These are phyloP conservation scores for Zootermopsis nevadensis DNA, from an alignment of 2,888 invertebrate species.

Conservation along the genomic window DNA sequence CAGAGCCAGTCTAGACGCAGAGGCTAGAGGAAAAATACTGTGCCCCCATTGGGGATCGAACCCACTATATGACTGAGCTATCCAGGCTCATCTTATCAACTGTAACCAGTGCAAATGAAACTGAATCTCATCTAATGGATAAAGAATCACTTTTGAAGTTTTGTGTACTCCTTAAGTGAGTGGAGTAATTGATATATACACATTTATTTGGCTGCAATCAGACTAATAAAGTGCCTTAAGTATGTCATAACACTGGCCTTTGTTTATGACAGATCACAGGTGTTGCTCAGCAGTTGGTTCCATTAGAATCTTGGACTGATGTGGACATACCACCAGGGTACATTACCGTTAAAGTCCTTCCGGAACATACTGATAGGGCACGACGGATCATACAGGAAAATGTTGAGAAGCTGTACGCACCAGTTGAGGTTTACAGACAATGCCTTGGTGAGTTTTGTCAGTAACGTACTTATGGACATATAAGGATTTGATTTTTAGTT, in stretches of 20 bases:
- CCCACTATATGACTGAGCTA: too few relatives aligned
- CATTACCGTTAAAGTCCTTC: conserved; percentile 70
- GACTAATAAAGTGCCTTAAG: too few relatives aligned
- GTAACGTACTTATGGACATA: neutral
- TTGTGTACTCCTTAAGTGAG: neutral
- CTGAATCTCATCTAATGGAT: neutral
- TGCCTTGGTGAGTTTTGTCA: conserved; percentile 59
- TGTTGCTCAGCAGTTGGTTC: conserved; percentile 70
- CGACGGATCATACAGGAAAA: conserved; percentile 67
- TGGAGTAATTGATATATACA: neutral
- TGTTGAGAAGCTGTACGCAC: conserved; percentile 68
- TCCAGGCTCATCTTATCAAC: neutral
- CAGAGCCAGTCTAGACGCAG: too few relatives aligned
- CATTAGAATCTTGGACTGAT: conserved; percentile 68
- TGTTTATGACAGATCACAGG: conserved; percentile 61
- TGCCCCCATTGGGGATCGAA: too few relatives aligned
- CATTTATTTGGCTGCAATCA: neutral
- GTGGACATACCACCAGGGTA: conserved; percentile 63
- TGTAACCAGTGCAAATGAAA: neutral
- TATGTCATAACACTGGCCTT: neutral
- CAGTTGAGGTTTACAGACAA: conserved; percentile 69
- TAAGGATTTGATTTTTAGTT: neutral
- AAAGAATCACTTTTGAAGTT: neutral
- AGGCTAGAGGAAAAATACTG: too few relatives aligned
- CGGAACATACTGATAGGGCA: conserved; percentile 67